phyloP scores from a whole-genome alignment of 2,113 vertebrate genomes.

The Tinamus guttatus region DNA sequence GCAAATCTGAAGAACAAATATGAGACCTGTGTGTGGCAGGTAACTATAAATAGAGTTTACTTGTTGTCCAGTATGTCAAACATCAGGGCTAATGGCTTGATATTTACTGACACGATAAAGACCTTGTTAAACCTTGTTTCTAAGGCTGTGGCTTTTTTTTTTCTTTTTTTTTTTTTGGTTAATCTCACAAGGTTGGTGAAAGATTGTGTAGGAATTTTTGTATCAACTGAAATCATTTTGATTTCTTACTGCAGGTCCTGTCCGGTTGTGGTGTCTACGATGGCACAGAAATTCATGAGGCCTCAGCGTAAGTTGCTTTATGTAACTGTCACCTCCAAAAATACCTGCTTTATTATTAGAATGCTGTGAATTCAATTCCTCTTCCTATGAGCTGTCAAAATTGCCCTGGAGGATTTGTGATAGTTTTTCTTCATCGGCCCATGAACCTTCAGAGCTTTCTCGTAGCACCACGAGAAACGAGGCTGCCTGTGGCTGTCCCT shows the following conservation, averaged over 20 bases:
- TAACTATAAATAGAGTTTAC: conserved; percentile 8
- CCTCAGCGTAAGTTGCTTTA: conserved; percentile 84
- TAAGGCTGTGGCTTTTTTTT: background rate
- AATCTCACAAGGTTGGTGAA: background rate
- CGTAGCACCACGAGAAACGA: background rate
- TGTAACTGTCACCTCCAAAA: background rate
- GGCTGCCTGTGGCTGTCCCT: fast-evolving
- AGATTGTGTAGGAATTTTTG: background rate
- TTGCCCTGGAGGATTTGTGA: background rate
- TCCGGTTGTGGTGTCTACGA: conserved; percentile 90
- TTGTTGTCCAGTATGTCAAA: background rate
- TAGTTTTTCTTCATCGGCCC: background rate
- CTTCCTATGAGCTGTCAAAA: background rate
- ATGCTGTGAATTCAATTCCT: background rate
- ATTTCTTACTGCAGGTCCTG: conserved; percentile 78
- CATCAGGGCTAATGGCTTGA: background rate
- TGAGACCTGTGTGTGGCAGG: background rate
- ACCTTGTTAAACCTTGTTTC: background rate
- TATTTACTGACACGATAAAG: background rate
- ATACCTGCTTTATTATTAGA: background rate
- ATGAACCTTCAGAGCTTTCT: background rate
- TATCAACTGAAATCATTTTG: background rate
- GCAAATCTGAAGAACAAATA: background rate
- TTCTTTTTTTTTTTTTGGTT: background rate
- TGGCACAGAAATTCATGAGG: conserved; percentile 90